phyloP scores from a whole-genome alignment of 2,113 vertebrate species.

The Lichenostomus cassidix region DNA sequence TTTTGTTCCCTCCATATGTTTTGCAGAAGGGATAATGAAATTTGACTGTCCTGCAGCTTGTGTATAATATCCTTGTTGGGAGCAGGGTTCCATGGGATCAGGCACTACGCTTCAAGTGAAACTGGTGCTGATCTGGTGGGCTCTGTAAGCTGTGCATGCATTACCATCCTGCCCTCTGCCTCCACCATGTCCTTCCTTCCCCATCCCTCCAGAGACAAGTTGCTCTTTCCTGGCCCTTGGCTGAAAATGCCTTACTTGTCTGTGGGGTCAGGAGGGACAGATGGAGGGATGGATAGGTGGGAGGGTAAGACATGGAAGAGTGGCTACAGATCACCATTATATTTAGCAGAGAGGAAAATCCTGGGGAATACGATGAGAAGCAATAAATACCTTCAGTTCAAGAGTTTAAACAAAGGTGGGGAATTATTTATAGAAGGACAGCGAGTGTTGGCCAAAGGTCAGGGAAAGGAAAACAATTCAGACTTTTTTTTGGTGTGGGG shows the following conservation, averaged over 20 bases:
- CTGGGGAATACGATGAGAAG: background rate
- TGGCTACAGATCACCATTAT: background rate
- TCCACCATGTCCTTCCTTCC: fast-evolving
- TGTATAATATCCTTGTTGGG: background rate
- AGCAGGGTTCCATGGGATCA: slow-evolving; percentile 1
- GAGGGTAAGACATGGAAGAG: background rate
- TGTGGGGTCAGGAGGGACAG: background rate
- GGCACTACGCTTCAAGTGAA: background rate
- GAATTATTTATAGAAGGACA: slow-evolving; percentile 50
- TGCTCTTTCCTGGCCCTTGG: background rate
- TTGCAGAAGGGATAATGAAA: slow-evolving; percentile 59
- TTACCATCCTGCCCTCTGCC: background rate
- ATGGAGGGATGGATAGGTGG: background rate
- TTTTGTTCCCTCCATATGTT: slow-evolving; percentile 53
- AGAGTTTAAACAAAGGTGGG: slow-evolving; percentile 60
- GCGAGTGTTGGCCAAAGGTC: slow-evolving; percentile 5
- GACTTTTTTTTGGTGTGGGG: background rate
- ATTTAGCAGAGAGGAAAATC: slow-evolving; percentile 11
- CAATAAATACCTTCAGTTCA: slow-evolving; percentile 54
- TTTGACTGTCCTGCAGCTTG: slow-evolving; percentile 45
- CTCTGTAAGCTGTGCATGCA: background rate
- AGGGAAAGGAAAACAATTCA: slow-evolving; percentile 33
- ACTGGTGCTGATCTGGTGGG: background rate
- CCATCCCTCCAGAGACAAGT: background rate
- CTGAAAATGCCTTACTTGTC: background rate